Conservation (phyloP, 1,140 invertebrate species). For the Leptonema lineaticorne region DNA sequence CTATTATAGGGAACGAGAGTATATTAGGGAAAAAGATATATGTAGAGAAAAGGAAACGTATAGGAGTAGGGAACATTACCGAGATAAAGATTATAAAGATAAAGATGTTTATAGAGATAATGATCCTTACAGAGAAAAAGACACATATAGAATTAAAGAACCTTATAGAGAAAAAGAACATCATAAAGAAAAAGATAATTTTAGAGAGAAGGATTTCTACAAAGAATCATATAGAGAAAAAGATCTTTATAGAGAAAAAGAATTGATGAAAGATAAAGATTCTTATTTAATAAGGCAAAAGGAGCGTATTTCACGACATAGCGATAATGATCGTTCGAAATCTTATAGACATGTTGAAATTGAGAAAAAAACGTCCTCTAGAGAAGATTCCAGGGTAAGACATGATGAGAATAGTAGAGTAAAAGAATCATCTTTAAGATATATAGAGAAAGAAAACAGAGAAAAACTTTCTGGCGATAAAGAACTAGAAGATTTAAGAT, state of each 20-base stretch:
- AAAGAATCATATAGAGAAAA: conserved; percentile 44
- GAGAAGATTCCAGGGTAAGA: conserved; percentile 25
- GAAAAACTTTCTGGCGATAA: conserved; percentile 58
- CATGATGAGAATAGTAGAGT: background rate
- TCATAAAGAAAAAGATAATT: conserved; percentile 52
- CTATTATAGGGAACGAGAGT: conserved; percentile 46
- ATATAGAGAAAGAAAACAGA: conserved; percentile 61
- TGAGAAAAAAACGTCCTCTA: conserved; percentile 10
- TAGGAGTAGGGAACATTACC: conserved; percentile 49
- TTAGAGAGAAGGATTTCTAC: conserved; percentile 45
- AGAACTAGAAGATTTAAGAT: conserved; percentile 72
- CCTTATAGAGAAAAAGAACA: conserved; percentile 54
- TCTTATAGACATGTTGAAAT: conserved; percentile 4
- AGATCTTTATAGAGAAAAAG: conserved; percentile 46
- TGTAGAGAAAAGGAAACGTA: conserved; percentile 54
- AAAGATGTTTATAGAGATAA: conserved; percentile 45
- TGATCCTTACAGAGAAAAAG: conserved; percentile 46
- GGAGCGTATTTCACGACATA: conserved; percentile 16
- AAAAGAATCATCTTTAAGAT: conserved; percentile 40
- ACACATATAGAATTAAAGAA: conserved; percentile 43
- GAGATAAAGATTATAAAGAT: conserved; percentile 47
- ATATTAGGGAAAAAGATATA: conserved; percentile 42
- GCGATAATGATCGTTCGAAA: conserved; percentile 45
- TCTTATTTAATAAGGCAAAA: conserved; percentile 22
- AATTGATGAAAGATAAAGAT: conserved; percentile 45